A percentile compares a stretch with the other conserved stretches of the same genome.
Evolutionary conservation across 1,140 invertebrate genomes (phyloP).

Genomic region (Vanessa tameamea): DNA sequence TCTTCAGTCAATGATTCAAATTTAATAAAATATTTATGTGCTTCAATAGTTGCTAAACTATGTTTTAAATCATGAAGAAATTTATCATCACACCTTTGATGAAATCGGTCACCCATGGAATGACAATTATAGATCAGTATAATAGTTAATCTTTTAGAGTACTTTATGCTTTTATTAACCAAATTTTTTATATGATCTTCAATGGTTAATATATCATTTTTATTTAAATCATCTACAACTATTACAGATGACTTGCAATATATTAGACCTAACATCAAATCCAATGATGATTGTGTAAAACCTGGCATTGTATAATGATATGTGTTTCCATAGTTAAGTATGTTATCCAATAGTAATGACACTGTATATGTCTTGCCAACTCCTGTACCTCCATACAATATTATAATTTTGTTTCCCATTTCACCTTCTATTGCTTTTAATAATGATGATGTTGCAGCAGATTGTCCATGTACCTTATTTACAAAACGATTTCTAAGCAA

Average conservation of each 20-base stretch:
- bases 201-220: constrained; percentile 47
- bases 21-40: constrained; percentile 53
- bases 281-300: constrained; percentile 49
- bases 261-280: constrained; percentile 57
- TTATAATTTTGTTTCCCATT: constrained; percentile 55
- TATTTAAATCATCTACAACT: constrained; percentile 64
- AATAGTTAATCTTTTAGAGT: constrained; percentile 55
- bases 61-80: constrained; percentile 47
- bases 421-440: constrained; percentile 49
- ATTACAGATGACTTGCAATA: constrained; percentile 59
- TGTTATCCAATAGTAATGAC: constrained; percentile 55
- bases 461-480: constrained; percentile 65
- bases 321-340: constrained; percentile 57
- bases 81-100: constrained; percentile 49
- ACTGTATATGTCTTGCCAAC: constrained; percentile 69
- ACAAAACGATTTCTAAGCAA: constrained; percentile 45
- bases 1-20: constrained; percentile 57
- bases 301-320: constrained; percentile 68
- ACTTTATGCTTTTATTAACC: constrained; percentile 53
- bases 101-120: constrained; percentile 41
- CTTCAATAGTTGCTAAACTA: constrained; percentile 47
- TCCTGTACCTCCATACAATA: constrained; percentile 72
- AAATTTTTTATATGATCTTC: constrained; percentile 45
- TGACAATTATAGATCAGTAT: constrained; percentile 64
- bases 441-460: constrained; percentile 49